Percentiles rank a stretch among this genome's conserved stretches.
phyloP scores from a whole-genome alignment of 2,888 invertebrate genomes.

The Leptinotarsa tumamoca region DNA sequence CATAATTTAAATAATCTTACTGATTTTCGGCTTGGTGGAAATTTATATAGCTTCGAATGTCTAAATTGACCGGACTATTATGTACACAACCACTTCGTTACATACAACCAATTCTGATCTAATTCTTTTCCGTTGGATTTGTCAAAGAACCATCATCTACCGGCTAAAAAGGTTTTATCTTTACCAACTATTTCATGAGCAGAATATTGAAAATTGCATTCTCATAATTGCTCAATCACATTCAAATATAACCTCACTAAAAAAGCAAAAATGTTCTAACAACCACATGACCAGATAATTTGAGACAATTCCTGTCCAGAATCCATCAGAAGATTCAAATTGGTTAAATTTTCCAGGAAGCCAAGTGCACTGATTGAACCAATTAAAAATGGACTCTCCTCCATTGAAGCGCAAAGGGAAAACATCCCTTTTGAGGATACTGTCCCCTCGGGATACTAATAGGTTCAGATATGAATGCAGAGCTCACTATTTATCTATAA shows the following conservation, averaged over 20 bases:
- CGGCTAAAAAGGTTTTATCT: too few species aligned
- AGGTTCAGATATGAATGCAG: slow-evolving; percentile 18
- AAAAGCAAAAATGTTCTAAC: not conserved
- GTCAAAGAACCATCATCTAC: too few species aligned
- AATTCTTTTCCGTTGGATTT: too few species aligned
- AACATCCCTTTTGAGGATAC: slow-evolving; percentile 9
- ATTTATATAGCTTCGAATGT: too few species aligned
- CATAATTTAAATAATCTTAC: too few species aligned
- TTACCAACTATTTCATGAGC: too few species aligned
- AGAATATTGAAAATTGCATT: too few species aligned
- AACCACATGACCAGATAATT: slow-evolving; percentile 14
- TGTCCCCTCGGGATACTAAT: slow-evolving; percentile 25
- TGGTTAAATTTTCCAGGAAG: slow-evolving; percentile 11
- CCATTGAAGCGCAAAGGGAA: slow-evolving; percentile 11
- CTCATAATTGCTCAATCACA: too few species aligned
- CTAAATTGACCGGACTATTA: too few species aligned
- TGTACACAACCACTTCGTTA: too few species aligned
- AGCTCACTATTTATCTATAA: slow-evolving; percentile 10
- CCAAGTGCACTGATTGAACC: slow-evolving; percentile 16
- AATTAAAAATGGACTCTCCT: slow-evolving; percentile 24
- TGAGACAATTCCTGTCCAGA: not conserved
- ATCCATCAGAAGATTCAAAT: slow-evolving; percentile 5
- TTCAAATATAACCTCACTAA: not conserved
- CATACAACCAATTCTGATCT: too few species aligned
- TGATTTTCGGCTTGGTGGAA: too few species aligned